Evolutionary conservation across 2,113 vertebrate genomes (phyloP), one percentile per base, ranked within the genome.

Genomic region (Cairina moschata): DNA sequence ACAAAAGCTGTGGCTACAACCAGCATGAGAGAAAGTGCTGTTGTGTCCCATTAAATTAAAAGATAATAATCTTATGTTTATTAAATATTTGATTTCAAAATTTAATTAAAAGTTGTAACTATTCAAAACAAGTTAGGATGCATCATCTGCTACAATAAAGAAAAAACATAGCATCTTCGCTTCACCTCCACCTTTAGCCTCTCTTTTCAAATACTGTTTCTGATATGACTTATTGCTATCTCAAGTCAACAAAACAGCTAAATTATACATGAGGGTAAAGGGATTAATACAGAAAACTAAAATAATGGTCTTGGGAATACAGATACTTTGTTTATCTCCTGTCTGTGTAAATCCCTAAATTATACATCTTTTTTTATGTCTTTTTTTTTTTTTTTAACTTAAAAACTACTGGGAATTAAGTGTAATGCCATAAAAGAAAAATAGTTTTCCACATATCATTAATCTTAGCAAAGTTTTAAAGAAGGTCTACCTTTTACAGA

Each of bases 321-420:
- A 68, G 32, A 32, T 25, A 32, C 20, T 72, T 94, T 75, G 63
- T 88, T 87, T 71, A 84, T 48, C n/a, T 38, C 18, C 20, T 72
- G 63, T 72, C 90, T 31, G n/a, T 91, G 66, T 66, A 87, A 81
- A 78, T 11, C 13, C 13, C 9, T 52, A 60, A 72, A 44, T n/a
- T 34, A 14, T 46, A 44, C 10, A 13, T 7, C 44, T 16, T 21
- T 80, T 17, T 54, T 54, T 28, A 40, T 40, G 40, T 40, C 40
- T 54, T 54, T 54, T 54, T 14, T 17, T 21, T 80, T 72, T 16
- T 55, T 54, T 15, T 21, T 11, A 40, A 40, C 32, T 80, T 40
- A 74, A 85, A 80, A 76, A 76, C 91, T 91, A 75, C 72, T 62
- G 87, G 75, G 93, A 90, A 21, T 55, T 86, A 66, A 79, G 52